These are phyloP conservation scores for Ceraclea dissimilis DNA, from an alignment of 2,888 invertebrate species.

Conservation along the genomic window DNA sequence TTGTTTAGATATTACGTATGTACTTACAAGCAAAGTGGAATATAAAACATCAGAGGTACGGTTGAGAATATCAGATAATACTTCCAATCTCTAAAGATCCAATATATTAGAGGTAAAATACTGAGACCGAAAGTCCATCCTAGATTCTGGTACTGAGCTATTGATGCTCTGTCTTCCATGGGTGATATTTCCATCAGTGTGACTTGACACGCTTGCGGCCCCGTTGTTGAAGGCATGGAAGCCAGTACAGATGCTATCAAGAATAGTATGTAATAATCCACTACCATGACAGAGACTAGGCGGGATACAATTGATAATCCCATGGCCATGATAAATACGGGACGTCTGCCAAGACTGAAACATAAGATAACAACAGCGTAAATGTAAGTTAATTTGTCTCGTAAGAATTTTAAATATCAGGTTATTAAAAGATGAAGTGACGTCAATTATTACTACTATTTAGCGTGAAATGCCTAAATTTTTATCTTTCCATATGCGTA, in stretches of 20 bases:
- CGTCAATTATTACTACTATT: too few species aligned
- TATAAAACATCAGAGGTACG: slow-evolving; percentile 38
- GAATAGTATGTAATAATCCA: slow-evolving; percentile 37
- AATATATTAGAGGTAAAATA: slow-evolving; percentile 43
- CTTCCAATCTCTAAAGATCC: slow-evolving; percentile 44
- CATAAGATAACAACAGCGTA: too few species aligned
- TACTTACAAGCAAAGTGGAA: slow-evolving; percentile 41
- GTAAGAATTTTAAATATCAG: too few species aligned
- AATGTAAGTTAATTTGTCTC: neutral
- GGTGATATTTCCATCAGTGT: slow-evolving; percentile 49
- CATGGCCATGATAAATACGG: slow-evolving; percentile 43
- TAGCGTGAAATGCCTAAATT: too few species aligned
- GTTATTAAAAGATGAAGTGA: too few species aligned
- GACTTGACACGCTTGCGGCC: slow-evolving; percentile 44
- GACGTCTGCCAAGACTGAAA: slow-evolving; percentile 42
- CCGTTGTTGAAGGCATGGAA: slow-evolving; percentile 39
- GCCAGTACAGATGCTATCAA: slow-evolving; percentile 37
- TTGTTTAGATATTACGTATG: too few species aligned
- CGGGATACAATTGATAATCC: slow-evolving; percentile 39
- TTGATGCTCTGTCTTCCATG: slow-evolving; percentile 41
- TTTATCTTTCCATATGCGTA: too few species aligned
- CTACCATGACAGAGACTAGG: slow-evolving; percentile 35
- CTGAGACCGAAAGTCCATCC: slow-evolving; percentile 47
- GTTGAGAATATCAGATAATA: slow-evolving; percentile 43
- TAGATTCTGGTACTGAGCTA: slow-evolving; percentile 43